Percentiles rank a stretch among this genome's conserved stretches.
These are phyloP conservation scores for Myiotriccus ornatus DNA, from an alignment of 2,797 vertebrate species.

Conservation along the genomic window DNA sequence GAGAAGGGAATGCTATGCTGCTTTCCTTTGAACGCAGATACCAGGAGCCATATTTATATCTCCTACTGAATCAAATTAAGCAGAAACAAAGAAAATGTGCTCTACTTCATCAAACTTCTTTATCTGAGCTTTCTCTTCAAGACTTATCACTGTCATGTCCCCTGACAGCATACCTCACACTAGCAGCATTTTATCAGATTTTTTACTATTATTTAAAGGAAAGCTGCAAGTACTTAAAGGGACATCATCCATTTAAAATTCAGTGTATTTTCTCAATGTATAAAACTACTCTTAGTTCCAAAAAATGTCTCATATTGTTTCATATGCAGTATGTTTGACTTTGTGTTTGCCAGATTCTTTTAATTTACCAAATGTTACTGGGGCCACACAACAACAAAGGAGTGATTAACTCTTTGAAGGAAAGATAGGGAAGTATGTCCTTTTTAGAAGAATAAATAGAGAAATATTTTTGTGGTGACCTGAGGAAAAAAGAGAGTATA, in stretches of 20 bases:
- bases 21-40: not conserved
- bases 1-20: not conserved
- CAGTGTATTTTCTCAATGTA: not conserved
- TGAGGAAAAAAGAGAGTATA: not conserved
- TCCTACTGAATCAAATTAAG: slow-evolving; percentile 27
- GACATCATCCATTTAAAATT: not conserved
- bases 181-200: not conserved
- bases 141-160: not conserved
- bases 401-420: not conserved
- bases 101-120: slow-evolving; percentile 5
- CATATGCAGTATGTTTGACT: not conserved
- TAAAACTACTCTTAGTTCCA: not conserved
- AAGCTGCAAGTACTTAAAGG: not conserved
- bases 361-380: not conserved
- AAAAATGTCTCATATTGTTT: not conserved
- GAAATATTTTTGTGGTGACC: not conserved
- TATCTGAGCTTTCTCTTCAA: not conserved
- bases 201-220: not conserved
- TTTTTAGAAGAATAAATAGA: not conserved
- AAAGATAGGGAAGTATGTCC: not conserved
- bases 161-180: not conserved
- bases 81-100: slow-evolving; percentile 39
- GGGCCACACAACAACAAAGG: not conserved
- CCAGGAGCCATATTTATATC: not conserved
- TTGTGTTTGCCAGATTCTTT: not conserved